Base-by-base conservation (phyloP, 2,113 vertebrate genomes). In the Eudyptes chrysolophus region DNA sequence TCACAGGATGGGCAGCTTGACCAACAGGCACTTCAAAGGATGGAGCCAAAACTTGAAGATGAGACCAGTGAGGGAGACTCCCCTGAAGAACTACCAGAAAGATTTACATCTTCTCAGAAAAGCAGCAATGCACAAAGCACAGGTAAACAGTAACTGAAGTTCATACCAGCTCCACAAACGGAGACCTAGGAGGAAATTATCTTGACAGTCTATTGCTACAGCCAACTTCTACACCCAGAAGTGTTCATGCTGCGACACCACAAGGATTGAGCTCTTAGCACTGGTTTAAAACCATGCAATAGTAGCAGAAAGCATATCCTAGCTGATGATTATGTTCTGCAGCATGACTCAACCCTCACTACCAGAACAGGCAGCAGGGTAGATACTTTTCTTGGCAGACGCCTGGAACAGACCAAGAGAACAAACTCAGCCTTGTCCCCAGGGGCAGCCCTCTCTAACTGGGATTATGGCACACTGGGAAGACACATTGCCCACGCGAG, bases 41-140 rank as follows among this genome's bases (percentile, higher is more conserved):
- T 58, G 40, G 72, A 26, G 30, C 78, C 79, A 85, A 48, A 65
- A 65, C n/a, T 21, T 72, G 87, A 96, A 62, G 91, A 74, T 10
- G 65, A 77, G 60, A 58, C 13, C 19, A 69, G 27, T 6, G 32
- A 94, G 21, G 84, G 55, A 95, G 86, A 57, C 17, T 89, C 94
- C 57, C 89, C 94, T 10, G 93, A 96, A 22, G 85, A 88, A 21
- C 46, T 92, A 90, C 72, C 72, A 88, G 91, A 94, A 94, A 93
- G 70, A 54, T 61, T 89, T 57, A 57, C 82, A 38, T 84, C 91
- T 61, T 88, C 85, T 49, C 79, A 74, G 80, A 66, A 89, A 92
- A 90, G 38, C 84, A 97, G 82, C 16, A 27, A 42, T 40, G 49
- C 20, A 78, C 46, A 90, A 95, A 94, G 92, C 60, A 86, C 84